Base-by-base conservation (phyloP, 2,888 invertebrate genomes). In the Acholoe squamosa region DNA sequence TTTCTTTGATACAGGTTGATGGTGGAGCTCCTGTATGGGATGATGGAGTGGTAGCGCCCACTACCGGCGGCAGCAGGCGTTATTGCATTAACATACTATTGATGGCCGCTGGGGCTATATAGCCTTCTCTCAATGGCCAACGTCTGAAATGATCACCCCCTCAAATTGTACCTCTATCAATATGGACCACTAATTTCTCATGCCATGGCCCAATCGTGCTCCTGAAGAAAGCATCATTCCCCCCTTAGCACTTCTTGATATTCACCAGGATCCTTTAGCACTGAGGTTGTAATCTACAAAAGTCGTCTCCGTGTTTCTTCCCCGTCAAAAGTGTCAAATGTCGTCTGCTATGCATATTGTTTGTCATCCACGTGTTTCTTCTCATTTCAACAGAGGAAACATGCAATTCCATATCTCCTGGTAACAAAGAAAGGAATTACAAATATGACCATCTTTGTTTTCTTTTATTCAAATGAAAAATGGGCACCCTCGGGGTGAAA, bases 11-110 rank as follows among this genome's bases (percentile, higher is more conserved):
- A 28, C 71, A 14, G 14, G 3, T 28, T 71, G 31, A 25, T 71
- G 71, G 71, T 71, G 71, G 71, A 28, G 12, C n/a, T 25, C n/a
- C 71, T 71, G 31, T 71, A 28, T 71, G 71, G 31, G 71, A 71
- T 71, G 71, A 71, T 71, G 71, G 71, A 71, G 71, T 71, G 71
- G 71, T 25, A 28, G 25, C 31, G 71, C 5, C 31, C n/a, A 0
- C 25, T 14, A 0, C 28, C 25, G 28, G 71, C 71, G 71, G 71
- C 31, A 28, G 71, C 31, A 3, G 28, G 28, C 28, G 14, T 71
- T 71, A 71, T 71, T 71, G 31, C 71, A 71, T 71, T 71, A 71
- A 71, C 71, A 71, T 71, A 71, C 71, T 71, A 71, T 71, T 71
- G 71, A 71, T 71, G 71, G 71, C 31, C 28, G 28, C 19, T 71